A percentile compares a stretch with the other conserved stretches of the same genome.
Evolutionary conservation across 2,797 vertebrate genomes (phyloP).

Genomic region (Choloepus didactylus): DNA sequence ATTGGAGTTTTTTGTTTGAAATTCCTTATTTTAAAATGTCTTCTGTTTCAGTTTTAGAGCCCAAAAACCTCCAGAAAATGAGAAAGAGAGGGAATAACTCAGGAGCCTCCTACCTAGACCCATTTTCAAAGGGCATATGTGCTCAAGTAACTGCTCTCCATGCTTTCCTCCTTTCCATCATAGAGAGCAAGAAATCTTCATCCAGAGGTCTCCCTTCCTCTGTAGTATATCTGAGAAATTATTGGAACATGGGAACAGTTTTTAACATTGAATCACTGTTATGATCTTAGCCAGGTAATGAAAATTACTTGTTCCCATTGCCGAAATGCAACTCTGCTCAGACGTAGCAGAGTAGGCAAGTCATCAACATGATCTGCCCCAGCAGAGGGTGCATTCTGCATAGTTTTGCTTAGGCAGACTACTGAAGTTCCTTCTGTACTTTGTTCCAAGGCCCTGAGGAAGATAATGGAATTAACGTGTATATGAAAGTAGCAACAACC

Average conservation of each 20-base stretch:
- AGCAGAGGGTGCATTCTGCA: not conserved
- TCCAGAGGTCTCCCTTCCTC: not conserved
- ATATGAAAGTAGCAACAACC: not conserved
- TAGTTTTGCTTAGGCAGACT: not conserved
- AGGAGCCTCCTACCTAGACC: not conserved
- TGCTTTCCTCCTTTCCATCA: not conserved
- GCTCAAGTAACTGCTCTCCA: not conserved
- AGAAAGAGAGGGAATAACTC: not conserved
- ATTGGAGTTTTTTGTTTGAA: not conserved
- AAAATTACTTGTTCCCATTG: not conserved
- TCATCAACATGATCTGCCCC: fast-evolving
- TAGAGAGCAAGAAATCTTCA: not conserved
- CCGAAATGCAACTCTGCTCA: not conserved
- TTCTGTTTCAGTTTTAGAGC: not conserved
- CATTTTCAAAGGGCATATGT: not conserved
- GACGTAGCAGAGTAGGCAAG: not conserved
- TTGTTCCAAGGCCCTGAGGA: not conserved
- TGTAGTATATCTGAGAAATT: not conserved
- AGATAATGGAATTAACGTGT: not conserved
- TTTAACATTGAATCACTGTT: not conserved
- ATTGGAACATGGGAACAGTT: not conserved
- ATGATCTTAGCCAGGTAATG: not conserved
- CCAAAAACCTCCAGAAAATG: not conserved
- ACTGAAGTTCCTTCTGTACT: not conserved
- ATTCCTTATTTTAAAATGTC: not conserved